Evolutionary conservation across 2,113 vertebrate species (phyloP).

Genomic region (Collichthys lucidus): DNA sequence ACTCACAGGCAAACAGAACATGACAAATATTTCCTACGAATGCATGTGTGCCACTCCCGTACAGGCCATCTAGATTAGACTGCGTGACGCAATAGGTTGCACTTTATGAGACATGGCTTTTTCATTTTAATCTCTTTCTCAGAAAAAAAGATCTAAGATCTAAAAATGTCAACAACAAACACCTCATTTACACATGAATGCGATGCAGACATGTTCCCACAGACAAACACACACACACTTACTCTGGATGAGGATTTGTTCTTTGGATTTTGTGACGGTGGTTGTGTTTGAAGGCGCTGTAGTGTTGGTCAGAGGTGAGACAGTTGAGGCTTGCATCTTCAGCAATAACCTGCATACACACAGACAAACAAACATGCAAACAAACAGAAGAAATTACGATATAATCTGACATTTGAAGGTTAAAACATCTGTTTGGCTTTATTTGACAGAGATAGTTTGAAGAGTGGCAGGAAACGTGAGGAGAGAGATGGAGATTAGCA

Average conservation of each 20-base stretch:
- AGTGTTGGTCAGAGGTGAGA: constrained; percentile 71
- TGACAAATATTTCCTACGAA: constrained; percentile 47
- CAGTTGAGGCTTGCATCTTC: constrained; percentile 82
- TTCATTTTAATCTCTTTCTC: not conserved
- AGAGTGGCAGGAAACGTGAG: too few relatives aligned
- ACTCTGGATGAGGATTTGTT: constrained; percentile 86
- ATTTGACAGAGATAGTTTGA: too few relatives aligned
- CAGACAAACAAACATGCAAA: not conserved
- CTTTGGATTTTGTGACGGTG: constrained; percentile 74
- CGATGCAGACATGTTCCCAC: not conserved
- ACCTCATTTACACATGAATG: not conserved
- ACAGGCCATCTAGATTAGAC: constrained; percentile 25
- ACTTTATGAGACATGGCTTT: constrained; percentile 21
- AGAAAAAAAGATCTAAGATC: not conserved
- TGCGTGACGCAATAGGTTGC: constrained; percentile 8
- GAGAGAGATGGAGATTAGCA: too few relatives aligned
- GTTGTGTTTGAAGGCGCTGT: constrained; percentile 62
- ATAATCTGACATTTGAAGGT: not conserved
- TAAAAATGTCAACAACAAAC: constrained; percentile 11
- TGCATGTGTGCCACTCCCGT: constrained; percentile 31
- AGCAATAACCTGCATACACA: constrained; percentile 68
- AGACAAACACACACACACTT: constrained; percentile 40
- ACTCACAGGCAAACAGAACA: constrained; percentile 16
- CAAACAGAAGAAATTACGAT: not conserved
- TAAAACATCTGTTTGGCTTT: too few relatives aligned